These are phyloP conservation scores for Drosophila putrida DNA, from an alignment of 2,888 invertebrate genomes.

Conservation along the genomic window DNA sequence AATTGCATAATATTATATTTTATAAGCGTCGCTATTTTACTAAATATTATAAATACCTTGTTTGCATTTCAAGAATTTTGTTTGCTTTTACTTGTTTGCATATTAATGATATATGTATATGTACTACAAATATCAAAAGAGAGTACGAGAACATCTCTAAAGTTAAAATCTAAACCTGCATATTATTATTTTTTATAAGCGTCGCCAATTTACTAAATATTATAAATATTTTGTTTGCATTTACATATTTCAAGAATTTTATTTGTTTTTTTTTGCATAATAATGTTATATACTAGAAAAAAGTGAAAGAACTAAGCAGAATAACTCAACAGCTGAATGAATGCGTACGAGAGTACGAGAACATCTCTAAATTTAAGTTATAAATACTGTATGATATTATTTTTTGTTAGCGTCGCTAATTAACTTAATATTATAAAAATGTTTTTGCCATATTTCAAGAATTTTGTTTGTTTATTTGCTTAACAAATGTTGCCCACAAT, in stretches of 20 bases:
- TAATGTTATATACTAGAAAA: too few relatives aligned
- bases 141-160: too few relatives aligned
- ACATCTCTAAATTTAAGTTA: background rate
- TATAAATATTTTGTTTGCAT: background rate
- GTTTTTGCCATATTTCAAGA: constrained; percentile 8
- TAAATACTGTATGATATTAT: background rate
- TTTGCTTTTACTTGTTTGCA: constrained; percentile 9
- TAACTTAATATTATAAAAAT: background rate
- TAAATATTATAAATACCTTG: background rate
- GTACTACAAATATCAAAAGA: too few relatives aligned
- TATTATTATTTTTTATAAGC: constrained; percentile 8
- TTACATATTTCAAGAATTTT: constrained; percentile 5
- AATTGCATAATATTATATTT: constrained; percentile 4
- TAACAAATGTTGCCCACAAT: background rate
- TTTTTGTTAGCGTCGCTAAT: constrained; percentile 3
- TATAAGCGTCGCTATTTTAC: constrained; percentile 1
- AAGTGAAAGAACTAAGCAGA: constrained; percentile 4
- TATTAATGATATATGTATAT: too few relatives aligned
- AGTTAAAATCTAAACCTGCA: too few relatives aligned
- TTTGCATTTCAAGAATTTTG: constrained; percentile 16
- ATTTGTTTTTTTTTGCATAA: too few relatives aligned
- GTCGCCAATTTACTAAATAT: background rate
- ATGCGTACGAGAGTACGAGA: constrained; percentile 5
- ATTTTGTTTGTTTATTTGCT: constrained; percentile 15
- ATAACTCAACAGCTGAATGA: constrained; percentile 31